phyloP scores from a whole-genome alignment of 2,113 vertebrate genomes.

The Ahaetulla prasina region DNA sequence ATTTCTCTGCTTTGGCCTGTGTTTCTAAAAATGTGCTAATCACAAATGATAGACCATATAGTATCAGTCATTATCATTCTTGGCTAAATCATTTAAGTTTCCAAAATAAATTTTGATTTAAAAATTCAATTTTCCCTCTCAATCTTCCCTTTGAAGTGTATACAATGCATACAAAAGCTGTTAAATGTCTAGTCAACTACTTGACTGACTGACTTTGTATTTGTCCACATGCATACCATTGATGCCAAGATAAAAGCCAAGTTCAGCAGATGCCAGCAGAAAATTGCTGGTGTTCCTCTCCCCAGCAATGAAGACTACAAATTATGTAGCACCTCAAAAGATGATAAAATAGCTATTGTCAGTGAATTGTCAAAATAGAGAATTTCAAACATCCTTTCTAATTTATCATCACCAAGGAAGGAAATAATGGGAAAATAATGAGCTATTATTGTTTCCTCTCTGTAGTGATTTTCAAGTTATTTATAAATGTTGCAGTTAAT shows the following conservation, averaged over 20 bases:
- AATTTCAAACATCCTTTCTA: slow-evolving; percentile 45
- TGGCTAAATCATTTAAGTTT: not conserved
- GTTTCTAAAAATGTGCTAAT: not conserved
- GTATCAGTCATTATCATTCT: not conserved
- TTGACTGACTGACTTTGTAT: not conserved
- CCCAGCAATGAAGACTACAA: slow-evolving; percentile 56
- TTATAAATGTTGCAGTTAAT: slow-evolving; percentile 48
- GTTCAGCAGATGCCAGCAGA: slow-evolving; percentile 40
- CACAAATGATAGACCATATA: not conserved
- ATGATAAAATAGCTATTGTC: slow-evolving; percentile 60
- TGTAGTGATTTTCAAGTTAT: slow-evolving; percentile 54
- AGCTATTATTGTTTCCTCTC: slow-evolving; percentile 56
- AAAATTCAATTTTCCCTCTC: not conserved
- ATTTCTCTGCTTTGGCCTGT: not conserved
- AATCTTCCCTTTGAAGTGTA: slow-evolving; percentile 2
- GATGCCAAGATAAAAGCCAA: slow-evolving; percentile 28
- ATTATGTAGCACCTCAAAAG: slow-evolving; percentile 61
- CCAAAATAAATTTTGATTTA: slow-evolving; percentile 7
- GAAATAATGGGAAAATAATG: slow-evolving; percentile 63
- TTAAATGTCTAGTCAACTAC: not conserved
- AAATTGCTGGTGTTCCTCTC: slow-evolving; percentile 59
- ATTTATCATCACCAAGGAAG: slow-evolving; percentile 65
- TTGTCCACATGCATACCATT: not conserved
- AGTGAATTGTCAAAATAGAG: slow-evolving; percentile 62
- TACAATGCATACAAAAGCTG: no score